phyloP scores from a whole-genome alignment of 1,140 invertebrate species.

The Sitobion miscanthi region DNA sequence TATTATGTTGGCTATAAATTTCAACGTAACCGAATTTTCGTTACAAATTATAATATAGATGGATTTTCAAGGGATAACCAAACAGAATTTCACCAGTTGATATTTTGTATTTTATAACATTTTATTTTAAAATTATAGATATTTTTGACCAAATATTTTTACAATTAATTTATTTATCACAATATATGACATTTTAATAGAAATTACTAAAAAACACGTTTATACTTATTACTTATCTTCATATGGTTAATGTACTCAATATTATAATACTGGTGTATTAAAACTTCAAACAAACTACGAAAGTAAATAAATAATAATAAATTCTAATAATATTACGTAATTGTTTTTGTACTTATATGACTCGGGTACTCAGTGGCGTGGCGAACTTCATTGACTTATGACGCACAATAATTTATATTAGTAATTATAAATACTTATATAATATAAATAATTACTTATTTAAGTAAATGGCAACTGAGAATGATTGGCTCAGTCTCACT shows the following conservation, averaged over 20 bases:
- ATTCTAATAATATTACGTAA: background rate
- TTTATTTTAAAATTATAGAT: background rate
- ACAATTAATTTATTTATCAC: background rate
- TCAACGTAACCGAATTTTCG: background rate
- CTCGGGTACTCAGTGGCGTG: no score
- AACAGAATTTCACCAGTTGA: background rate
- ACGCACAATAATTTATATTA: no score
- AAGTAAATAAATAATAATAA: background rate
- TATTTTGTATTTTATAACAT: background rate
- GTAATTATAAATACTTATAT: no score
- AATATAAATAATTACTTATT: no score
- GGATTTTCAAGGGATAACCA: background rate
- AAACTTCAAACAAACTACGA: background rate
- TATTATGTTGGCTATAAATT: background rate
- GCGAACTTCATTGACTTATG: no score
- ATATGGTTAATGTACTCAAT: background rate
- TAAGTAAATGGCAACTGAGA: no score
- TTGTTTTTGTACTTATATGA: no score
- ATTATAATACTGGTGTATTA: background rate
- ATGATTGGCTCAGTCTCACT: no score
- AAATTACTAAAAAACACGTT: background rate
- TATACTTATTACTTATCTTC: background rate
- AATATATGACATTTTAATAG: background rate
- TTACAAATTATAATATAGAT: constrained; percentile 4
- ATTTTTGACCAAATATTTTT: background rate